Base-by-base conservation (phyloP, 2,113 vertebrate species). In the Toxotes jaculatrix region DNA sequence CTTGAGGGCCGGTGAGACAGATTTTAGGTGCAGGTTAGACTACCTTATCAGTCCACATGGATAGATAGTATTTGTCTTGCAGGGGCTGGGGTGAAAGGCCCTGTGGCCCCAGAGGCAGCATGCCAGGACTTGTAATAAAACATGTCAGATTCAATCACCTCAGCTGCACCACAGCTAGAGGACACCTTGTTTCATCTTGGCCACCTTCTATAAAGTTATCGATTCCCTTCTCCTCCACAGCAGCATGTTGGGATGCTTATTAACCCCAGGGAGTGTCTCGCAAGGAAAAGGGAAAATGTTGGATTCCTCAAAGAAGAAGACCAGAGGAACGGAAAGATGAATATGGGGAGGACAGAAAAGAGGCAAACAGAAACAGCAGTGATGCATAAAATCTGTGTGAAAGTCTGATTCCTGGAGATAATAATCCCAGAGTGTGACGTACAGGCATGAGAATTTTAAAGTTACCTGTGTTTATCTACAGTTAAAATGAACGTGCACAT, bases 71-170 rank as follows among this genome's bases (percentile, higher is more conserved):
- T 85, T 84, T 79, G 84, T 90, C 85, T 77, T 70, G 63, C 43
- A n/a, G 43, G 74, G 53, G 79, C 77, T 34, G 1, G 32, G 83
- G 76, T 27, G 80, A 83, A 80, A 67, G 78, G 71, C 49, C 53
- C 60, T 0, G 43, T n/a, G 64, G 65, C 70, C 23, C 73, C 32
- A 40, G 67, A 87, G 38, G 66, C 68, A 49, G 55, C 21, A 60
- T 38, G 57, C 77, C 65, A 75, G 71, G 74, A 45, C 62, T 76
- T 64, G 74, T 80, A 87, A 91, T 89, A 88, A 89, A 92, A 86
- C 76, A 69, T 51, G 40, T 88, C 83, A 85, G 65, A 82, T 87
- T 90, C 88, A 88, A 93, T 92, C 88, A 87, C 56, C 79, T 79
- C 77, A 62, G 61, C 79, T 38, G 27, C 66, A 56, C n/a, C 66